Conservation (phyloP, 2,888 invertebrate genomes). For the Pinctada fucata region DNA sequence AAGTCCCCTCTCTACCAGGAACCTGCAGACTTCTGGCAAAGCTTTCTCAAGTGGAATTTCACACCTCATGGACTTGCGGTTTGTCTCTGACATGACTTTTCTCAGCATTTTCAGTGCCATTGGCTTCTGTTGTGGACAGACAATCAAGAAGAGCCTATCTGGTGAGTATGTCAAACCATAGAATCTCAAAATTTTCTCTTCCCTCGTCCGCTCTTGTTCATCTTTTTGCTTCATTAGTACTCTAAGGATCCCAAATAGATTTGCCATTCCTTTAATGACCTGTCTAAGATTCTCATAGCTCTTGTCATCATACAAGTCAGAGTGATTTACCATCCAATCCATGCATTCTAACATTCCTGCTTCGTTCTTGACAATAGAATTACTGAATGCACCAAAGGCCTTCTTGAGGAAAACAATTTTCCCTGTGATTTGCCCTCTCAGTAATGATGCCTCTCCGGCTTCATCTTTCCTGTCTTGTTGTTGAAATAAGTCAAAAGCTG, state of each 20-base stretch:
- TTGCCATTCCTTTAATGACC: conserved; percentile 47
- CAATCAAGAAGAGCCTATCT: conserved; percentile 34
- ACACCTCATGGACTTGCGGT: conserved; percentile 10
- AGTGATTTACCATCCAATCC: conserved; percentile 46
- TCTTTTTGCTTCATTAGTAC: conserved; percentile 37
- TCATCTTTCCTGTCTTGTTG: conserved; percentile 35
- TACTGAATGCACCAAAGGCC: conserved; percentile 51
- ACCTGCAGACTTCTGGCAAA: conserved; percentile 32
- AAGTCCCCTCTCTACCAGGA: conserved; percentile 40
- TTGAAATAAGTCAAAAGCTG: conserved; percentile 46
- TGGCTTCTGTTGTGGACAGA: conserved; percentile 52
- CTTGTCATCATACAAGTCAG: conserved; percentile 4
- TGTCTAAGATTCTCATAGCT: conserved; percentile 16
- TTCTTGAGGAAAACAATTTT: conserved; percentile 35
- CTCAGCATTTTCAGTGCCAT: conserved; percentile 45
- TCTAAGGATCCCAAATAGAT: conserved; percentile 45
- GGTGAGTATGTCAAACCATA: conserved; percentile 52
- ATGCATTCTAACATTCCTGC: conserved; percentile 57
- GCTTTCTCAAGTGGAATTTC: conserved; percentile 27
- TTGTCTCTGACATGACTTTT: conserved; percentile 13
- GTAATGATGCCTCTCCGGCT: conserved; percentile 18
- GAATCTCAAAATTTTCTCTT: conserved; percentile 46
- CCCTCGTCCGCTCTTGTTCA: conserved; percentile 38
- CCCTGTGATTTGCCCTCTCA: conserved; percentile 29
- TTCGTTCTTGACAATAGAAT: conserved; percentile 48